Conservation (phyloP, 2,888 invertebrate genomes). For the Isotomurus palustris region DNA sequence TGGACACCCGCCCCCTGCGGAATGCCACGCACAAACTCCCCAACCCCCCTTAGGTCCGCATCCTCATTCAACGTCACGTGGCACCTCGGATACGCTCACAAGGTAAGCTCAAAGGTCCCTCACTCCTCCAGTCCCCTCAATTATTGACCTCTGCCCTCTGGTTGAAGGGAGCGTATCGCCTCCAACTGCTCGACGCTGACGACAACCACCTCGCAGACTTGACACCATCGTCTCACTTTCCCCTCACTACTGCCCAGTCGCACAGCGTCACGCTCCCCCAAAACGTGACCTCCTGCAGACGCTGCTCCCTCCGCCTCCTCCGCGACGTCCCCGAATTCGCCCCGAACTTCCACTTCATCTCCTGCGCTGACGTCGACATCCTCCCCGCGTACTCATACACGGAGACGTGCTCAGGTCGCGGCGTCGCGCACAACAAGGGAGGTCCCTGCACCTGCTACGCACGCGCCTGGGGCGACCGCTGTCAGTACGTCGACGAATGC, state of each 20-base stretch:
- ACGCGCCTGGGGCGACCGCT: constrained; percentile 30
- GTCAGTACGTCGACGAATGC: constrained; percentile 43
- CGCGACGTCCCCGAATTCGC: constrained; percentile 90
- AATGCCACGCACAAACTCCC: constrained; percentile 79
- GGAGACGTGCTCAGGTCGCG: constrained; percentile 80
- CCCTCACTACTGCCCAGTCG: constrained; percentile 59
- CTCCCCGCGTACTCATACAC: constrained; percentile 57
- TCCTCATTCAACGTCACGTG: constrained; percentile 83
- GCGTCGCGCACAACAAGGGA: constrained; percentile 68
- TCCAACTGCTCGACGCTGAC: constrained; percentile 77
- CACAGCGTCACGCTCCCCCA: constrained; percentile 73
- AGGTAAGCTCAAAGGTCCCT: constrained; percentile 65
- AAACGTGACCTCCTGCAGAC: constrained; percentile 73
- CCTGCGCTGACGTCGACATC: constrained; percentile 91
- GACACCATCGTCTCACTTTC: constrained; percentile 57
- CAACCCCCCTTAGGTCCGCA: constrained; percentile 74
- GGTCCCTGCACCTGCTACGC: constrained; percentile 50
- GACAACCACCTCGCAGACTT: constrained; percentile 81
- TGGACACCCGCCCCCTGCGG: constrained; percentile 89
- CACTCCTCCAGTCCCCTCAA: no score
- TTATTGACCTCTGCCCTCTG: neutral
- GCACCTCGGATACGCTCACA: constrained; percentile 90
- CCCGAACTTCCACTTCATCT: constrained; percentile 81
- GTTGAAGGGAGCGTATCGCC: constrained; percentile 81
- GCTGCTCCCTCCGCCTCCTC: constrained; percentile 83